These are phyloP conservation scores for Rhynchophorus ferrugineus DNA, from an alignment of 1,140 invertebrate genomes.

Conservation along the genomic window DNA sequence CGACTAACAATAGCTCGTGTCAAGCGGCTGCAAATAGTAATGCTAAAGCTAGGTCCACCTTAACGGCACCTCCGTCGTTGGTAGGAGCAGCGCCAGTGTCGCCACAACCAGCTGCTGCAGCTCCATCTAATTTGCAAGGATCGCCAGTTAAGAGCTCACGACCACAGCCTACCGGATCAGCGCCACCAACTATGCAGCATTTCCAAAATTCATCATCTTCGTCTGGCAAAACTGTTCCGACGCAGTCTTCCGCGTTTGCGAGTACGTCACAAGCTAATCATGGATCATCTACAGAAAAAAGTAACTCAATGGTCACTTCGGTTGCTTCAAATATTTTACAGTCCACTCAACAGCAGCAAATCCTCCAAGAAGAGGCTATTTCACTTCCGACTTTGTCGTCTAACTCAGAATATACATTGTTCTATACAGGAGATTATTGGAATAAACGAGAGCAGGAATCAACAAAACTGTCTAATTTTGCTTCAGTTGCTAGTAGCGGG, in stretches of 20 bases:
- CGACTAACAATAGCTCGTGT: neutral
- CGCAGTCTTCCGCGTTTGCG: conserved; percentile 1
- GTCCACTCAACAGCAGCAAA: conserved; percentile 13
- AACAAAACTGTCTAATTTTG: conserved; percentile 65
- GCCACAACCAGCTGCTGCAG: conserved; percentile 12
- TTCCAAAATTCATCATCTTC: conserved; percentile 31
- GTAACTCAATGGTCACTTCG: neutral
- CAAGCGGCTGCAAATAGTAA: conserved; percentile 2
- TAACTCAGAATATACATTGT: conserved; percentile 65
- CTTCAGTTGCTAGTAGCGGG: conserved; percentile 60
- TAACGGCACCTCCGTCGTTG: conserved; percentile 13
- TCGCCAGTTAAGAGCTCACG: conserved; percentile 48
- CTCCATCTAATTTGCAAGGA: conserved; percentile 24
- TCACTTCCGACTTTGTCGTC: conserved; percentile 4
- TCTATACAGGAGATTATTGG: conserved; percentile 57
- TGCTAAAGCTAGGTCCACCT: conserved; percentile 10
- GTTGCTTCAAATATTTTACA: neutral
- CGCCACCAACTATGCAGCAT: conserved; percentile 41
- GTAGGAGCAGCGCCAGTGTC: conserved; percentile 17
- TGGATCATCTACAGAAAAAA: neutral
- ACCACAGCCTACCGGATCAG: conserved; percentile 46
- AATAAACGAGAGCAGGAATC: conserved; percentile 53
- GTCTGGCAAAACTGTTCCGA: conserved; percentile 5
- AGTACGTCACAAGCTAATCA: conserved; percentile 4
- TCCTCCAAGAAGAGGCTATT: conserved; percentile 7